phyloP scores from a whole-genome alignment of 2,113 vertebrate genomes.

The Gnathonemus echidnorhynchus region DNA sequence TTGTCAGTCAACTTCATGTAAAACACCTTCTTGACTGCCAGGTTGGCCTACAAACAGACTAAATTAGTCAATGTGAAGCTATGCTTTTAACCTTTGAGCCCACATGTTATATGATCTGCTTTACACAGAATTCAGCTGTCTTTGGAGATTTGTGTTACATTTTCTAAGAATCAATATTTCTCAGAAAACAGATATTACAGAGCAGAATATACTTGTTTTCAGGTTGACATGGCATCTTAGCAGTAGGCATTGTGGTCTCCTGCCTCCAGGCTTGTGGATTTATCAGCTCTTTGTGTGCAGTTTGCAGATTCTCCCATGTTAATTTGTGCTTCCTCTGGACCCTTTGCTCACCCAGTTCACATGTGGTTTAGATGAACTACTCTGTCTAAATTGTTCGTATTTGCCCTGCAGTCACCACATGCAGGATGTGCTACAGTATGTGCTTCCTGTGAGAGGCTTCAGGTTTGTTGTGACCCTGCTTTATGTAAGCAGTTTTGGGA shows the following conservation, averaged over 20 bases:
- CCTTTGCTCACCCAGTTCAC: background rate
- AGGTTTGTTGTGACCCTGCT: background rate
- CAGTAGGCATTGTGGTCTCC: background rate
- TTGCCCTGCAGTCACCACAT: background rate
- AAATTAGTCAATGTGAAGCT: background rate
- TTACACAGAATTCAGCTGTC: background rate
- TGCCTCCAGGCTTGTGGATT: background rate
- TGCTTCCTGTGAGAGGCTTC: background rate
- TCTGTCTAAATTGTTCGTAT: background rate
- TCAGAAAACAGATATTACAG: background rate
- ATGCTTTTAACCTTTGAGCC: background rate
- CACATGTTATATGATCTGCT: background rate
- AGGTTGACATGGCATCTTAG: background rate
- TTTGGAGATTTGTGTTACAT: background rate
- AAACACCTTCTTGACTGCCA: background rate
- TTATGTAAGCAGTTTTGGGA: background rate
- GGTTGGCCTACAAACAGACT: background rate
- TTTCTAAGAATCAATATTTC: background rate
- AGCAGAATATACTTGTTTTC: background rate
- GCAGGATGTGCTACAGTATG: background rate
- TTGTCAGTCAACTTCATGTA: background rate
- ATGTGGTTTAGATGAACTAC: background rate
- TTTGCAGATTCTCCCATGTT: background rate
- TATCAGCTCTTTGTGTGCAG: background rate
- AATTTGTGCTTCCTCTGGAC: background rate